Conservation (phyloP, 2,797 vertebrate genomes). For the Diplodus puntazzo region DNA sequence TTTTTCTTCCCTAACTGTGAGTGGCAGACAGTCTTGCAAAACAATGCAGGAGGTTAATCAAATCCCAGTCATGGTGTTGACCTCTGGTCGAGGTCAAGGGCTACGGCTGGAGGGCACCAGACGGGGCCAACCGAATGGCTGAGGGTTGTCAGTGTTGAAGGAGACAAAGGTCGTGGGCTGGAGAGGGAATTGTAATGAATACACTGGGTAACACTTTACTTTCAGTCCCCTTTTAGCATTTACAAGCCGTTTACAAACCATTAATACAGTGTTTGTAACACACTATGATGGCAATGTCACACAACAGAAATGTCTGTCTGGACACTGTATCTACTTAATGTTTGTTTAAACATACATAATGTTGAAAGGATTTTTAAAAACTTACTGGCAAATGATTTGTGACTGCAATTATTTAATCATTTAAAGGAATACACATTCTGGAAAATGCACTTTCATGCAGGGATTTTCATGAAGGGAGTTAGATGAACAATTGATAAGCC, state of each 20-base stretch:
- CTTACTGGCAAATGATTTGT: too few relatives aligned
- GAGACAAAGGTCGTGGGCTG: constrained; percentile 66
- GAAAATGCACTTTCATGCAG: fast-evolving
- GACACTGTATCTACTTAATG: background rate
- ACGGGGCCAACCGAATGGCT: constrained; percentile 63
- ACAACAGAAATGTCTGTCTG: background rate
- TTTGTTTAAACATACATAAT: background rate
- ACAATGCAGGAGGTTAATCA: constrained; percentile 81
- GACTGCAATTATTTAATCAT: background rate
- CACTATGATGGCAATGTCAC: background rate
- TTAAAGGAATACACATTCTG: background rate
- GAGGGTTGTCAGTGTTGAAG: constrained; percentile 62
- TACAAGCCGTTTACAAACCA: background rate
- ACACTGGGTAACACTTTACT: constrained; percentile 36
- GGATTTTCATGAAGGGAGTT: background rate
- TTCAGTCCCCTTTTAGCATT: background rate
- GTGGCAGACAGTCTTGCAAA: constrained; percentile 63
- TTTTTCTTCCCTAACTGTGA: constrained; percentile 61
- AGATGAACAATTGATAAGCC: background rate
- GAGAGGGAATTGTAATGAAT: constrained; percentile 68
- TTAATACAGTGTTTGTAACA: background rate
- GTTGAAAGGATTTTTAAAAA: background rate
- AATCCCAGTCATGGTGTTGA: constrained; percentile 80
- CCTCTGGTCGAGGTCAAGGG: constrained; percentile 75
- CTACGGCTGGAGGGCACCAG: constrained; percentile 69